These are phyloP conservation scores for Lasioglossum villosulum DNA, from an alignment of 2,888 invertebrate species.

Conservation along the genomic window DNA sequence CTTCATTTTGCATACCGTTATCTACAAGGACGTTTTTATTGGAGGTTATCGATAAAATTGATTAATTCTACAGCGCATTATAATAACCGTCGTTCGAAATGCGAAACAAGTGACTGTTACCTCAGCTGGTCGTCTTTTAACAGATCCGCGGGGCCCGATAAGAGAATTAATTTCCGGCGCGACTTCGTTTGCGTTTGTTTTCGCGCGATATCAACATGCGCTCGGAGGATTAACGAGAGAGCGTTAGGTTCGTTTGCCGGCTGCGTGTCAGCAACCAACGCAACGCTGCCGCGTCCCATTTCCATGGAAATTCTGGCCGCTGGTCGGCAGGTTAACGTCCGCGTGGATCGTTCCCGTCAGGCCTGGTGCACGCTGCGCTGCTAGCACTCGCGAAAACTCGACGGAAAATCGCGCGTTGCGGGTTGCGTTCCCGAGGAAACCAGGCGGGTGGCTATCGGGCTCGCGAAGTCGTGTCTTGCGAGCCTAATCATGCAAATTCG, in stretches of 20 bases:
- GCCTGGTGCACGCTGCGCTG: not conserved
- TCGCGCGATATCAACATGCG: slow-evolving; percentile 16
- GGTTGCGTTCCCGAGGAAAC: not conserved
- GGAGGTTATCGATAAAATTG: not conserved
- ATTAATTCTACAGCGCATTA: not conserved
- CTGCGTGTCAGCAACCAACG: slow-evolving; percentile 1
- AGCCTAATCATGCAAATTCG: slow-evolving; percentile 47
- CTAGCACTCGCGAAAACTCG: slow-evolving; percentile 8
- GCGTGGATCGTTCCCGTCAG: slow-evolving; percentile 22
- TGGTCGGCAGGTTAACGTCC: slow-evolving; percentile 28
- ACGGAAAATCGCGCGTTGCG: slow-evolving; percentile 27
- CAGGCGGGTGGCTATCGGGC: slow-evolving; percentile 5
- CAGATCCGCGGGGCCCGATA: not conserved
- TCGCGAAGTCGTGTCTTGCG: not conserved
- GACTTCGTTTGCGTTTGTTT: slow-evolving; percentile 26
- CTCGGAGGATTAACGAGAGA: slow-evolving; percentile 45
- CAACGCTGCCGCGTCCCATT: slow-evolving; percentile 55
- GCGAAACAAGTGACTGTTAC: not conserved
- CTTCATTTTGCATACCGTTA: not conserved
- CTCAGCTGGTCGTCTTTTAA: not conserved
- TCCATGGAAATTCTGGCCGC: slow-evolving; percentile 65
- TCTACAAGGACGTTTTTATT: not conserved
- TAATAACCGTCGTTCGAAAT: not conserved
- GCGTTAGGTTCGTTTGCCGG: slow-evolving; percentile 38
- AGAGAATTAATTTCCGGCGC: slow-evolving; percentile 46